These are phyloP conservation scores for Myrmecobius fasciatus DNA, from an alignment of 2,113 vertebrate genomes.

Conservation along the genomic window DNA sequence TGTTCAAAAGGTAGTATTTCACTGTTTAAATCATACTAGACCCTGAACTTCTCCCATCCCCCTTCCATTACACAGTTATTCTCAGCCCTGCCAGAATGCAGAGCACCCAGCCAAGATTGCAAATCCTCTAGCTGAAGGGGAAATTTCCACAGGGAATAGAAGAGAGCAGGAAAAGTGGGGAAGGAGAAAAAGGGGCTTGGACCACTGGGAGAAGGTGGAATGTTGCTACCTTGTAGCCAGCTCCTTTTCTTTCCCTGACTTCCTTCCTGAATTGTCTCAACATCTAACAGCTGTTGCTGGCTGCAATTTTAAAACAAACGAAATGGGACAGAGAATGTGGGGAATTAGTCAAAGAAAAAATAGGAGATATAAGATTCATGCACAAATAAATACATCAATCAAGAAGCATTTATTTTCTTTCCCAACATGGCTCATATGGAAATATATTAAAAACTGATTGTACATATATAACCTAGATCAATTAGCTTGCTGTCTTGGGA, in stretches of 20 bases:
- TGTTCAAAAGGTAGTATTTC: conserved; percentile 65
- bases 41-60: neutral
- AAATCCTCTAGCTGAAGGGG: conserved; percentile 13
- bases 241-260: neutral
- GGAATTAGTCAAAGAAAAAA: neutral
- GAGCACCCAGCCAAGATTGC: conserved; percentile 23
- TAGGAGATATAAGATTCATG: neutral
- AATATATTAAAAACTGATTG: too few relatives aligned
- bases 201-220: neutral
- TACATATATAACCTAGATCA: too few relatives aligned
- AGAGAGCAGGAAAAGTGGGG: neutral
- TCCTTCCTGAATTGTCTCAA: neutral
- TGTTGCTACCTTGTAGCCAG: neutral
- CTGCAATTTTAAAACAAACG: neutral
- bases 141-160: neutral
- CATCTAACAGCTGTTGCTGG: neutral
- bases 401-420: neutral
- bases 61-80: neutral
- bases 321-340: neutral
- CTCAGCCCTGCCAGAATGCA: conserved; percentile 38
- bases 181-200: neutral
- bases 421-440: too few relatives aligned
- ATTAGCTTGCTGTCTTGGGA: too few relatives aligned
- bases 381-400: neutral
- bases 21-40: conserved; percentile 49